Conservation (phyloP, 2,113 vertebrate genomes). For the Dasyornis broadbenti region DNA sequence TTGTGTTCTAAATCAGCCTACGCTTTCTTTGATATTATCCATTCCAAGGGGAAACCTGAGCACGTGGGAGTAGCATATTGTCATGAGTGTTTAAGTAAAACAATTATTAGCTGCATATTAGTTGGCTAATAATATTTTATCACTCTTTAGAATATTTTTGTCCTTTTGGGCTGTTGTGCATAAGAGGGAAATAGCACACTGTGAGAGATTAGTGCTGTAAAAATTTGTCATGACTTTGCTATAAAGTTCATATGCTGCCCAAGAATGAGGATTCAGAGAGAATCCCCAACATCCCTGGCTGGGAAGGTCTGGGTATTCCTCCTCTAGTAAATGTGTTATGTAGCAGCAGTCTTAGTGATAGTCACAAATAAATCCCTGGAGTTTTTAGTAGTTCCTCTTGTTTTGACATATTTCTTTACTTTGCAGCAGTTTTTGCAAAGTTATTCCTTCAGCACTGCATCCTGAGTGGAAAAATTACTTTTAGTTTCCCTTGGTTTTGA, state of each 20-base stretch:
- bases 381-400: not conserved
- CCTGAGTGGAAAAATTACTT: not conserved
- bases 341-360: not conserved
- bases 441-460: not conserved
- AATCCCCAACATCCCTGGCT: not conserved
- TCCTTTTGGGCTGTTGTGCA: not conserved
- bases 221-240: not conserved
- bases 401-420: not conserved
- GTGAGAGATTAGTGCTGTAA: not conserved
- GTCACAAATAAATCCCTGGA: not conserved
- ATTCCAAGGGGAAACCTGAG: not conserved
- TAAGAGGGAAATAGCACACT: not conserved
- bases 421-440: not conserved
- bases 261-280: not conserved
- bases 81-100: not conserved
- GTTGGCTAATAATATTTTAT: not conserved
- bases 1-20: not conserved
- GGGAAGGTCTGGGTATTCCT: not conserved
- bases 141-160: not conserved
- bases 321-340: not conserved
- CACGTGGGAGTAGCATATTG: not conserved
- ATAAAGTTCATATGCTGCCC: rapidly evolving
- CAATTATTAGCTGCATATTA: rapidly evolving
- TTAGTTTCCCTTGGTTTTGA: not conserved
- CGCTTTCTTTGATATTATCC: not conserved